Evolutionary conservation across 2,797 vertebrate species (phyloP).

Genomic region (Eidolon dupreanum): DNA sequence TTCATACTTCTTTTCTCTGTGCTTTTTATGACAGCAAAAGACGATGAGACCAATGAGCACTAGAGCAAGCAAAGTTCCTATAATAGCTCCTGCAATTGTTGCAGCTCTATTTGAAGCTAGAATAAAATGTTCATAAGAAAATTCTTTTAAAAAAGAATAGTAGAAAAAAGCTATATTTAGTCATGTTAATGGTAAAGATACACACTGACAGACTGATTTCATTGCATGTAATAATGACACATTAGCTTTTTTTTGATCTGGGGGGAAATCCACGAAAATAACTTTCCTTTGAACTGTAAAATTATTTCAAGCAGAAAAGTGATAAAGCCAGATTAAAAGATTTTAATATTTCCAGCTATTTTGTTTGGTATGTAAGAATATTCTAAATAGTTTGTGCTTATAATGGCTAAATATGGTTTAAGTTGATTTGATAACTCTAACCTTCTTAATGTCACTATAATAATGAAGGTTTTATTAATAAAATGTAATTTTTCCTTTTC

Average conservation of each 20-base stretch:
- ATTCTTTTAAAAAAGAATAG: not conserved
- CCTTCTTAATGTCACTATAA: not conserved
- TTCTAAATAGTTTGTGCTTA: not conserved
- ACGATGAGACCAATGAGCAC: slow-evolving; percentile 90
- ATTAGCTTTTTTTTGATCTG: not conserved
- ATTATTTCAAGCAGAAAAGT: not conserved
- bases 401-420: not conserved
- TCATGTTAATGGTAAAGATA: not conserved
- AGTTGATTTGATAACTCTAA: not conserved
- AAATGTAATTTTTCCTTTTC: not conserved
- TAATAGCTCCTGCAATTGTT: slow-evolving; percentile 91
- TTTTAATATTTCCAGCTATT: not conserved
- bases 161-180: not conserved
- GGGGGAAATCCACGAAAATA: not conserved
- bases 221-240: not conserved
- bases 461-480: not conserved
- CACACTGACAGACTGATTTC: not conserved
- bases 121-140: slow-evolving; percentile 48
- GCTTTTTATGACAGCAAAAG: slow-evolving; percentile 93
- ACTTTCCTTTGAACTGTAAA: not conserved
- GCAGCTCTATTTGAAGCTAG: slow-evolving; percentile 93
- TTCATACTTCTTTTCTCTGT: slow-evolving; percentile 95
- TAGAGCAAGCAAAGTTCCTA: slow-evolving; percentile 91
- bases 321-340: not conserved
- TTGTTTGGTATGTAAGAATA: not conserved